These are phyloP conservation scores for Acanthosoma haemorrhoidale DNA, from an alignment of 2,888 invertebrate genomes.

Conservation along the genomic window DNA sequence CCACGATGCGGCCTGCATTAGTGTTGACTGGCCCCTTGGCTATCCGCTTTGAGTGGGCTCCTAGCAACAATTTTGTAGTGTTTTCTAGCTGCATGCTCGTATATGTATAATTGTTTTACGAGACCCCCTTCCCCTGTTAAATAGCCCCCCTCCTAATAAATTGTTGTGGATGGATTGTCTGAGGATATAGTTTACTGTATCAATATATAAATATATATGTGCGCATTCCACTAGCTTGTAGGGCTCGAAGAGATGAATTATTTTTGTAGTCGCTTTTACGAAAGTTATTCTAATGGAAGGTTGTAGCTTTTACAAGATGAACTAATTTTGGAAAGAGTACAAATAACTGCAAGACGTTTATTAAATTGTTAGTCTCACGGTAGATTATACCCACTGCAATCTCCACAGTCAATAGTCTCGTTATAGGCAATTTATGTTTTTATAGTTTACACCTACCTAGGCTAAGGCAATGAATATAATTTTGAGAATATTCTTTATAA, in stretches of 20 bases:
- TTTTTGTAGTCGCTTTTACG: slow-evolving; percentile 8
- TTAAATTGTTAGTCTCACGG: neutral
- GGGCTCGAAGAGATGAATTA: neutral
- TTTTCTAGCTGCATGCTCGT: slow-evolving; percentile 23
- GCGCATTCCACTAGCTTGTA: slow-evolving; percentile 27
- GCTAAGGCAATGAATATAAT: neutral
- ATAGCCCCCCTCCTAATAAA: neutral
- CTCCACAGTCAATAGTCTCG: slow-evolving; percentile 2
- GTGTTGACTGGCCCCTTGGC: slow-evolving; percentile 23
- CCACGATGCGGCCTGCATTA: neutral
- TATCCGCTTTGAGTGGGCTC: slow-evolving; percentile 21
- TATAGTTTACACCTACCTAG: neutral
- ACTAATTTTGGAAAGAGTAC: neutral
- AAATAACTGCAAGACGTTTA: slow-evolving; percentile 1
- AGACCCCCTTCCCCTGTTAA: neutral
- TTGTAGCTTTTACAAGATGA: neutral
- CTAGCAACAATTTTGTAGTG: slow-evolving; percentile 1
- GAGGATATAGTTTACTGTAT: slow-evolving; percentile 19
- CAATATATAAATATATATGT: slow-evolving; percentile 2
- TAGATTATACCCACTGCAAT: slow-evolving; percentile 22
- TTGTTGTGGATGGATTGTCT: slow-evolving; percentile 20
- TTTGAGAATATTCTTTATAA: neutral
- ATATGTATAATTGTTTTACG: neutral
- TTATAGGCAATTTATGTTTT: neutral
- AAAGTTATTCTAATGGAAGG: slow-evolving; percentile 1